Percentiles rank a stretch among this genome's conserved stretches.
These are phyloP conservation scores for Coenobita brevimanus DNA, from an alignment of 1,140 invertebrate species.

Conservation along the genomic window DNA sequence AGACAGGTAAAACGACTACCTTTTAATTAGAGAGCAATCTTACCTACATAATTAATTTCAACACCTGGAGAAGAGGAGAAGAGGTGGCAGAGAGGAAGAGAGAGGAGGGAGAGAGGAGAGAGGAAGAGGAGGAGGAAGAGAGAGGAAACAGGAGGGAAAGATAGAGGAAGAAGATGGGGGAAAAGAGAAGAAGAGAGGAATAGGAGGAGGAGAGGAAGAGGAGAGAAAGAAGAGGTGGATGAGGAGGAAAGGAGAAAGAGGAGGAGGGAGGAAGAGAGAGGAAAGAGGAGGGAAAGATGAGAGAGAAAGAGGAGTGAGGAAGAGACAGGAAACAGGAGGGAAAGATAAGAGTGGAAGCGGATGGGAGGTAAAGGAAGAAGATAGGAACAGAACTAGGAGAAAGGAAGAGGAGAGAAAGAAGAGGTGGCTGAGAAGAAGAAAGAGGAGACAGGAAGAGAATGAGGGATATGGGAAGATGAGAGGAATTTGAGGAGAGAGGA, in stretches of 20 bases:
- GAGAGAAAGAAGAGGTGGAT: neutral
- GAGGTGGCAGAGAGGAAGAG: neutral
- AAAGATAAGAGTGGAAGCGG: too few relatives aligned
- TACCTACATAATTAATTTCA: too few relatives aligned
- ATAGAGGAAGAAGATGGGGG: neutral
- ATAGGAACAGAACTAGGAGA: too few relatives aligned
- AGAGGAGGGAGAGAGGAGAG: slow-evolving; percentile 10
- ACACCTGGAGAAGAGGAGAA: too few relatives aligned
- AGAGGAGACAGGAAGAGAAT: too few relatives aligned
- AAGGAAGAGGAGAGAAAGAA: too few relatives aligned
- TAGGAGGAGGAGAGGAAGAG: neutral
- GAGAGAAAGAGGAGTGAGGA: neutral
- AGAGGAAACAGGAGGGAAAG: neutral
- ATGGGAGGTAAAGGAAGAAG: too few relatives aligned
- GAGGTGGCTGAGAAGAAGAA: too few relatives aligned
- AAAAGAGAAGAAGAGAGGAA: neutral
- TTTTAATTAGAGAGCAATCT: too few relatives aligned
- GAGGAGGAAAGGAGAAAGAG: neutral
- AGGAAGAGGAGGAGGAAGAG: neutral
- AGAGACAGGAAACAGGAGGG: too few relatives aligned
- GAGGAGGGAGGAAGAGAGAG: neutral
- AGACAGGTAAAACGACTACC: too few relatives aligned
- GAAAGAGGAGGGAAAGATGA: slow-evolving; percentile 1
- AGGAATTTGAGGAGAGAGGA: neutral
- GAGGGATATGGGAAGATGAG: too few relatives aligned